These are phyloP conservation scores for Orthosia gracilis DNA, from an alignment of 2,888 invertebrate species.

Conservation along the genomic window DNA sequence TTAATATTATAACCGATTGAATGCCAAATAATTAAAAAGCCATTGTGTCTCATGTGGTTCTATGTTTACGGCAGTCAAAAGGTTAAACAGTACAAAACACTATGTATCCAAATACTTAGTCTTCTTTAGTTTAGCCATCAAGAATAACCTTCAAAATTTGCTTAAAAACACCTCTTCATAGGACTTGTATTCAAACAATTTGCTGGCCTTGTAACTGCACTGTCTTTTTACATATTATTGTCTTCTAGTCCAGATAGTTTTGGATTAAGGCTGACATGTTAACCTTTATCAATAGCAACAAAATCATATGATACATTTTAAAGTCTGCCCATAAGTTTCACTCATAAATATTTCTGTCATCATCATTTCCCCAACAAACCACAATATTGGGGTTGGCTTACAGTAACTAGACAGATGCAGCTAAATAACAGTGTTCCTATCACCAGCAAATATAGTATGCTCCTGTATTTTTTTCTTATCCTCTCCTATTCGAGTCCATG, in stretches of 20 bases:
- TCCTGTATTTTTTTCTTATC: not conserved
- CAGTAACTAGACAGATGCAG: too few species aligned
- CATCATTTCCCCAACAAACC: not conserved
- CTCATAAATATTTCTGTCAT: not conserved
- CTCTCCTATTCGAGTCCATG: too few species aligned
- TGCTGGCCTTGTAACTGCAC: not conserved
- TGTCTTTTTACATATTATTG: not conserved
- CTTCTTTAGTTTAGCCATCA: not conserved
- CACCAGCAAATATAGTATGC: not conserved
- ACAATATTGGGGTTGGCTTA: not conserved
- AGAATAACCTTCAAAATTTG: conserved; percentile 21
- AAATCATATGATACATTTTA: too few species aligned
- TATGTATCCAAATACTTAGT: not conserved
- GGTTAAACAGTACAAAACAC: not conserved
- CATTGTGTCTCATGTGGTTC: too few species aligned
- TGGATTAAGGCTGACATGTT: not conserved
- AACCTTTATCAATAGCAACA: not conserved
- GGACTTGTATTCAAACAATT: not conserved
- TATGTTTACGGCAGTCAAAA: too few species aligned
- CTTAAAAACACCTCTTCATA: not conserved
- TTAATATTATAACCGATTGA: conserved; percentile 5
- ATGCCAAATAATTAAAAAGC: too few species aligned
- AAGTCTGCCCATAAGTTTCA: not conserved
- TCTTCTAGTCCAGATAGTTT: not conserved
- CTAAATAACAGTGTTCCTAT: not conserved